Percentiles rank a stretch among this genome's conserved stretches.
phyloP scores from a whole-genome alignment of 2,113 vertebrate genomes.

The Daboia siamensis region DNA sequence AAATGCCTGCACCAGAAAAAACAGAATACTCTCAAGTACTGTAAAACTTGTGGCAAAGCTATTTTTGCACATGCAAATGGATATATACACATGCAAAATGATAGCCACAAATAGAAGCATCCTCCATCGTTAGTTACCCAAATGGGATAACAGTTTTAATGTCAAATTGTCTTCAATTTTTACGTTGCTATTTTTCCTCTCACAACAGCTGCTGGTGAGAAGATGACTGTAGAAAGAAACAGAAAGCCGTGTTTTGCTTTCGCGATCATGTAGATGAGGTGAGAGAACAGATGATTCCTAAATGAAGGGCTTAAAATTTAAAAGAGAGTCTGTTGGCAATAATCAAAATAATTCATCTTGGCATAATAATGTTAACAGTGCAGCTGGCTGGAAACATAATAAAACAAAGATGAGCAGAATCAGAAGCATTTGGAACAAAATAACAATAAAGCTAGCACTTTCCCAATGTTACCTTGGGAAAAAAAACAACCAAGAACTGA shows the following conservation, averaged over 20 bases:
- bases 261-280: conserved; percentile 58
- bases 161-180: conserved; percentile 46
- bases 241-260: conserved; percentile 21
- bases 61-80: neutral
- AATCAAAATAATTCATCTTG: conserved; percentile 68
- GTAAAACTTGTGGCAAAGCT: conserved; percentile 21
- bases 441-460: conserved; percentile 15
- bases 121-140: conserved; percentile 24
- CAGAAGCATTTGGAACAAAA: conserved; percentile 27
- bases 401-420: conserved; percentile 38
- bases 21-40: neutral
- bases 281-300: conserved; percentile 52
- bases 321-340: conserved; percentile 61
- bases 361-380: conserved; percentile 52
- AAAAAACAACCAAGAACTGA: neutral
- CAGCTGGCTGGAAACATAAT: conserved; percentile 58
- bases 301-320: conserved; percentile 62
- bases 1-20: neutral
- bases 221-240: conserved; percentile 34
- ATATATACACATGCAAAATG: conserved; percentile 33
- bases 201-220: conserved; percentile 54
- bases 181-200: conserved; percentile 25
- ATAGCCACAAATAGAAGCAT: conserved; percentile 46
- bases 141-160: conserved; percentile 33
- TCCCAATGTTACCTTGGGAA: conserved; percentile 49